These are phyloP conservation scores for Mantis religiosa DNA, from an alignment of 2,888 invertebrate species.

Conservation along the genomic window DNA sequence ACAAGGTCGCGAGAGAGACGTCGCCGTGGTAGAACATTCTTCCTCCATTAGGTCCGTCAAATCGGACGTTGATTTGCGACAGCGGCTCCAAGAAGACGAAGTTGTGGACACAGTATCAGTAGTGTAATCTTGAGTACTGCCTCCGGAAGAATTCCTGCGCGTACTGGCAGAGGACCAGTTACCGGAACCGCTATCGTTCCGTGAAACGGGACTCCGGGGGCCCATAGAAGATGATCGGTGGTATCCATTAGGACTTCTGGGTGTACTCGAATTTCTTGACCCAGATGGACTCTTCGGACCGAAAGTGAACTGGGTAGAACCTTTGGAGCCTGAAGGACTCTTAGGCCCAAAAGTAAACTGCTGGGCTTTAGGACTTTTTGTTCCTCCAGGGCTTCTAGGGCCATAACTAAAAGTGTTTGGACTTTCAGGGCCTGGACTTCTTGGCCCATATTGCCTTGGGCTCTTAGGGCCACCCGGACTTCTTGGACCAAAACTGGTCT, in stretches of 20 bases:
- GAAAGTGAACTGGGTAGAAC: constrained; percentile 18
- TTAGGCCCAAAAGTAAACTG: constrained; percentile 17
- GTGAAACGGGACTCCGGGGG: not conserved
- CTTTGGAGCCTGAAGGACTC: constrained; percentile 2
- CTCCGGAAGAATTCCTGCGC: not conserved
- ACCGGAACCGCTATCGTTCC: constrained; percentile 33
- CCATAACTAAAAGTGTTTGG: not conserved
- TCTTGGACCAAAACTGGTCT: constrained; percentile 14
- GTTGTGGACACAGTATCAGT: not conserved
- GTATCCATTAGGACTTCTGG: not conserved
- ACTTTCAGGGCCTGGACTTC: not conserved
- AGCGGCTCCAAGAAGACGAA: constrained; percentile 19
- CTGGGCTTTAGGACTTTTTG: not conserved
- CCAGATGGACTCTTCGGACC: constrained; percentile 14
- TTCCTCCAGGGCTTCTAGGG: not conserved
- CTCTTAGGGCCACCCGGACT: constrained; percentile 16
- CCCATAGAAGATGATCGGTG: not conserved
- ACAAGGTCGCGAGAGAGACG: constrained; percentile 57
- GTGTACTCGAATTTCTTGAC: not conserved
- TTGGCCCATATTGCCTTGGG: constrained; percentile 12
- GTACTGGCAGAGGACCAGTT: constrained; percentile 40
- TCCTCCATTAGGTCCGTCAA: constrained; percentile 59
- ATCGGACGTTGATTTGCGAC: constrained; percentile 60
- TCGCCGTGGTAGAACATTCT: constrained; percentile 49
- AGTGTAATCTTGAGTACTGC: not conserved